These are phyloP conservation scores for Platyrinchus mystaceus DNA, from an alignment of 2,797 vertebrate genomes.

Conservation along the genomic window DNA sequence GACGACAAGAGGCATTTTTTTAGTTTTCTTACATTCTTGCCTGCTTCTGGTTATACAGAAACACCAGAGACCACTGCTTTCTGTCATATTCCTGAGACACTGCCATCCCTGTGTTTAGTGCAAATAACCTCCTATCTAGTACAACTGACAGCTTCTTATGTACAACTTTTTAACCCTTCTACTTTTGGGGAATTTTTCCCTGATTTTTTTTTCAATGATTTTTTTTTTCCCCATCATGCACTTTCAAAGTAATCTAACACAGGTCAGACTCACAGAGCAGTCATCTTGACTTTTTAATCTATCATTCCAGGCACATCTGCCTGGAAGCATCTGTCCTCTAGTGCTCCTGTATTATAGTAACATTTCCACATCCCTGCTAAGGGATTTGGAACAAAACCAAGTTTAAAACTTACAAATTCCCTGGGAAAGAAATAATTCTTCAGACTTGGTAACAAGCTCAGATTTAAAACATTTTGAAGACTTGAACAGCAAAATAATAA, in stretches of 20 bases:
- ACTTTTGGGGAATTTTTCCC: neutral
- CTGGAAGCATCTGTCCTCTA: neutral
- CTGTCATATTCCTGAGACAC: neutral
- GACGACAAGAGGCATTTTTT: neutral
- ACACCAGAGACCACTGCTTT: neutral
- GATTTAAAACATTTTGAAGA: fast-evolving
- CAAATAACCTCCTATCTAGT: neutral
- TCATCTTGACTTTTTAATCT: neutral
- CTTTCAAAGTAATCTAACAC: neutral
- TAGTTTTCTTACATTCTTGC: neutral
- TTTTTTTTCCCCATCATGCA: neutral
- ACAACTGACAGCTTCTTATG: neutral
- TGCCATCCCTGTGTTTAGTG: neutral
- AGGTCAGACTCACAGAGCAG: neutral
- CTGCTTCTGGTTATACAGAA: neutral
- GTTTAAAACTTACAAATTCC: neutral
- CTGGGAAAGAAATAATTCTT: neutral
- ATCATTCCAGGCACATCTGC: neutral
- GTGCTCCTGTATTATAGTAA: neutral
- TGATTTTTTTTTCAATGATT: neutral
- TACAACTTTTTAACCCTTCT: neutral
- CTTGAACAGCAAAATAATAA: neutral
- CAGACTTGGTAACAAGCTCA: neutral
- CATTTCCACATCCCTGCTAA: neutral
- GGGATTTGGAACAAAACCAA: neutral